phyloP scores from a whole-genome alignment of 2,888 invertebrate genomes.

The Pelosia muscerda region DNA sequence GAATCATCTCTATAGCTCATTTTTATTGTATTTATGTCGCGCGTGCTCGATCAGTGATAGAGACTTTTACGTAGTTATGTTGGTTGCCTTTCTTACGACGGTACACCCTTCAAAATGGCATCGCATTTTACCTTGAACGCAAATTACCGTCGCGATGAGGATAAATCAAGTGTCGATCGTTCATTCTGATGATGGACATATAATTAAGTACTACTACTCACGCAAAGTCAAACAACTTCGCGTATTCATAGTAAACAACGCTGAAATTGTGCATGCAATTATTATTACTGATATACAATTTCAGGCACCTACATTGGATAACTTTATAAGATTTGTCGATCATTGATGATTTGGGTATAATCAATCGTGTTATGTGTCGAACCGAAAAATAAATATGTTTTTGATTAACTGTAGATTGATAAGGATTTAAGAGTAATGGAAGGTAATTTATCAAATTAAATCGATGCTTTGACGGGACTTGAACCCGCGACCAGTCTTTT shows the following conservation, averaged over 20 bases:
- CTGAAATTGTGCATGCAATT: not conserved
- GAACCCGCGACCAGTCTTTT: no score
- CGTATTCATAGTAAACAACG: constrained; percentile 5
- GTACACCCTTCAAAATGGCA: constrained; percentile 13
- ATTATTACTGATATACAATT: no score
- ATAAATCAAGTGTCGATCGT: constrained; percentile 26
- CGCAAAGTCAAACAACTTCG: constrained; percentile 16
- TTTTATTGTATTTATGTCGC: no score
- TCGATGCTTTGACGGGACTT: no score
- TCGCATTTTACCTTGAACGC: constrained; percentile 15
- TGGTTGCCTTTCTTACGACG: not conserved
- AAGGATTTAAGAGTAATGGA: no score
- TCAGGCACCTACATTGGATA: no score
- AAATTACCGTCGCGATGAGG: constrained; percentile 18
- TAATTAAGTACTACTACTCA: constrained; percentile 23
- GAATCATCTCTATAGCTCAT: no score
- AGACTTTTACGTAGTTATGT: not conserved
- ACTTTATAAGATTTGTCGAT: not conserved
- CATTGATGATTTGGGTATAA: no score
- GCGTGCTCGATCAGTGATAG: not conserved
- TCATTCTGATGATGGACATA: constrained; percentile 20
- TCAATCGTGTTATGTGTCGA: no score
- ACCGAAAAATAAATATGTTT: no score
- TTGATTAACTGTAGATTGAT: no score
- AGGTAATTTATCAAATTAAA: no score